Base-by-base conservation (phyloP, 2,797 vertebrate species). In the Phalanger gymnotis region DNA sequence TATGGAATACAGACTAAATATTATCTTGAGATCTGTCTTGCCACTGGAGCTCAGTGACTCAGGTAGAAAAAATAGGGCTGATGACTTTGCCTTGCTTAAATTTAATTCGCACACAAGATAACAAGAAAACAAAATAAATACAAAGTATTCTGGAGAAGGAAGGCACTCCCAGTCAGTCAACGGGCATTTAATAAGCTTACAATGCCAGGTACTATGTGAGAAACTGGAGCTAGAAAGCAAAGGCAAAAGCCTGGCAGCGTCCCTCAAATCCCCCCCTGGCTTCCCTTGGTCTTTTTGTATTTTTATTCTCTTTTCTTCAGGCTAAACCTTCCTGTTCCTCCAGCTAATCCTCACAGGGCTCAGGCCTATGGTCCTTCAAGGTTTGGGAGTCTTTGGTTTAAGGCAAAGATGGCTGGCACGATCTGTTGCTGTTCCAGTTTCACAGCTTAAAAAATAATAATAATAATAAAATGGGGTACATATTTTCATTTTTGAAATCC, bases 401-500 rank as follows among this genome's bases (percentile, higher is more conserved):
- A 61, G 40, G 5, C 0, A 3, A 27, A 54, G 5, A 51, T 95
- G 54, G 92, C 96, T 93, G 4, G 28, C 2, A 0, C 4, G 5
- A 95, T 96, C 90, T 3, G 56, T 58, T 92, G 13, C 22, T 58
- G 91, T 93, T 92, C 96, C 5, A 3, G 51, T 7, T 53, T 90
- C 52, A 90, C 1, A 31, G 90, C 53, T 90, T 90, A 90, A 90
- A 53, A 90, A 53, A 89, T 40, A 90, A 34, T 52, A 90, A 34
- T 52, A 90, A 30, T 54, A 14, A 53, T 5, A 53, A 53, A 10
- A 54, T 73, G 53, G 95, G 91, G 91, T 19, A 95, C 96, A 96
- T 97, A 92, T 95, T 98, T 97, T 97, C 66, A 89, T 96, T 96
- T 93, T 14, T 30, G 95, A 96, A 53, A 34, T 96, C 96, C 97